Conservation (phyloP, 2,888 invertebrate genomes). For the Eupithecia dodoneata region DNA sequence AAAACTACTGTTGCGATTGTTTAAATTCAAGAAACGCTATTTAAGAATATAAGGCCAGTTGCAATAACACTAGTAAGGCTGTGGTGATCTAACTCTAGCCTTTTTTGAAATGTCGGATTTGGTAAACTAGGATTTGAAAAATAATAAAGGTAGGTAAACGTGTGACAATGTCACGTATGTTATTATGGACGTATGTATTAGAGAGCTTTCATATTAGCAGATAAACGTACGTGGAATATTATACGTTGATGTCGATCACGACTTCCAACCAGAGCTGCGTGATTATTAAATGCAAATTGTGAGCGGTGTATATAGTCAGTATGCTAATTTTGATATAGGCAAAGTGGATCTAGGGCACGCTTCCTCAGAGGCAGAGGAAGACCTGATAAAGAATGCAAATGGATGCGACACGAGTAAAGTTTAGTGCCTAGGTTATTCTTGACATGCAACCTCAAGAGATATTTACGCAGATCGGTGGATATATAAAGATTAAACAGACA, state of each 20-base stretch:
- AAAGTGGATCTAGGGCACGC: conserved; percentile 67
- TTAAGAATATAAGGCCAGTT: conserved; percentile 34
- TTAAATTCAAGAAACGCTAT: conserved; percentile 33
- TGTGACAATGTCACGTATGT: not conserved
- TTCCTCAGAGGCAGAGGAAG: conserved; percentile 63
- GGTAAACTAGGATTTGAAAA: too few species aligned
- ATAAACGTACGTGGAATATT: conserved; percentile 39
- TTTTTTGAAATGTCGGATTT: not conserved
- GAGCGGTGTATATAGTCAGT: conserved; percentile 49
- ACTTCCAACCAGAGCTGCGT: conserved; percentile 41
- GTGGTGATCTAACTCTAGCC: conserved; percentile 24
- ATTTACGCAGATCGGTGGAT: not conserved
- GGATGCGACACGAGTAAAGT: conserved; percentile 33
- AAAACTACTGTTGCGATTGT: conserved; percentile 39
- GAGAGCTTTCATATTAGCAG: conserved; percentile 32
- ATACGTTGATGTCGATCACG: conserved; percentile 38
- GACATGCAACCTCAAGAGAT: not conserved
- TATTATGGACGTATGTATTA: conserved; percentile 12
- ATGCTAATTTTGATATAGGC: conserved; percentile 61
- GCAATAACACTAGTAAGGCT: conserved; percentile 32
- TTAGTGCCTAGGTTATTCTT: conserved; percentile 4
- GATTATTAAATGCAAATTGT: conserved; percentile 50
- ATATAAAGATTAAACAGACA: not conserved
- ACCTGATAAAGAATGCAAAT: conserved; percentile 72
- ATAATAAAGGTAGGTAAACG: not conserved